phyloP scores from a whole-genome alignment of 2,888 invertebrate genomes.

The Conomelus anceps region DNA sequence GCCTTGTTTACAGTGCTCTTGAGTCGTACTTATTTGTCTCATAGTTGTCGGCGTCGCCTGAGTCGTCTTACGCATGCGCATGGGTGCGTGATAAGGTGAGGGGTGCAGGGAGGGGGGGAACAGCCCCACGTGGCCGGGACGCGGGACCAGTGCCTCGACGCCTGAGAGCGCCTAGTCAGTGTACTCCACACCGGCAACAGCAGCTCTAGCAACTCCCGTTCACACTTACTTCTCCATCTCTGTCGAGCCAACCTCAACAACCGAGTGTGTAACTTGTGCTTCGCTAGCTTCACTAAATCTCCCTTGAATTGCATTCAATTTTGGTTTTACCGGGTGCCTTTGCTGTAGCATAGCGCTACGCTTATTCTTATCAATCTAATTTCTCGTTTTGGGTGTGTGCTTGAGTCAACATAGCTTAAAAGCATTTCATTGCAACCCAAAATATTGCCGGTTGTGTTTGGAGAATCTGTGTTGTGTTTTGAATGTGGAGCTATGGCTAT shows the following conservation, averaged over 20 bases:
- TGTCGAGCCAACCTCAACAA: not conserved
- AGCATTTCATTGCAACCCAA: not conserved
- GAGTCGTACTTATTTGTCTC: not conserved
- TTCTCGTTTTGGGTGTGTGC: not conserved
- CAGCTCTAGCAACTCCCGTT: not conserved
- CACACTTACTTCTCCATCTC: too few species aligned
- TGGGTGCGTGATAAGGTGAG: not conserved
- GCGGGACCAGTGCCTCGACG: not conserved
- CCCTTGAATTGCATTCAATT: not conserved
- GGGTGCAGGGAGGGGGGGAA: too few species aligned
- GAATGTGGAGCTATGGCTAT: not conserved
- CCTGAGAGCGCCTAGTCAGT: not conserved
- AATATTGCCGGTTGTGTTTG: not conserved
- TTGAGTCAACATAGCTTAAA: not conserved
- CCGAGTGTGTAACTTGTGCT: not conserved
- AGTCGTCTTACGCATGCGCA: not conserved
- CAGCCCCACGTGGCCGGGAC: not conserved
- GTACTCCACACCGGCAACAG: not conserved
- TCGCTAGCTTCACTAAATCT: not conserved
- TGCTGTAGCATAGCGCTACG: not conserved
- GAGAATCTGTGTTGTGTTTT: not conserved
- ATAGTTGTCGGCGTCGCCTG: not conserved
- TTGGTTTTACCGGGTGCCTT: not conserved
- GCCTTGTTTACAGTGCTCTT: not conserved
- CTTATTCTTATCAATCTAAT: not conserved